These are phyloP conservation scores for Paralichthys olivaceus DNA, from an alignment of 2,113 vertebrate genomes.

Conservation along the genomic window DNA sequence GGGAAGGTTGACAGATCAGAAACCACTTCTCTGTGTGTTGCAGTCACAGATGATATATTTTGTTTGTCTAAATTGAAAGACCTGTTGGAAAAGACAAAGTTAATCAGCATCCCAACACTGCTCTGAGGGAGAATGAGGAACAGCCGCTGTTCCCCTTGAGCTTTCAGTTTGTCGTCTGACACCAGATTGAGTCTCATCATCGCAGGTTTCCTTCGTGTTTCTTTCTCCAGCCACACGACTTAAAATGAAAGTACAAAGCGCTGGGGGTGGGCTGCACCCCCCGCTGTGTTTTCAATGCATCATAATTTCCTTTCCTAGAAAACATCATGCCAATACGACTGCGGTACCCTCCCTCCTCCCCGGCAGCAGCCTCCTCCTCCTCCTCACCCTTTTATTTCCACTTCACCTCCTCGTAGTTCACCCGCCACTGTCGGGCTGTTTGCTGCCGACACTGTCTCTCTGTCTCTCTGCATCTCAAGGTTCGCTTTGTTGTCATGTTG, in stretches of 20 bases:
- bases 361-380: too few relatives aligned
- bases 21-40: not conserved
- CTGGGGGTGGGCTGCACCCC: conserved; percentile 1
- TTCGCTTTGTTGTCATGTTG: conserved; percentile 48
- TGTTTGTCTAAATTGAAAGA: not conserved
- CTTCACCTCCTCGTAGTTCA: conserved; percentile 38
- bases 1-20: not conserved
- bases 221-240: not conserved
- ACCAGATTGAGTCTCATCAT: not conserved
- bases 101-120: not conserved
- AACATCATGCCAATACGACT: not conserved
- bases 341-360: not conserved
- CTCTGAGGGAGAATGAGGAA: not conserved
- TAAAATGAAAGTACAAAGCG: conserved; percentile 3
- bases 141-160: not conserved
- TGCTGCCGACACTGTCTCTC: conserved; percentile 27
- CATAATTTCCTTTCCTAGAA: conserved; percentile 24
- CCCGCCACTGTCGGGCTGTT: conserved; percentile 13
- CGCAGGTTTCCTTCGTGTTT: conserved; percentile 9
- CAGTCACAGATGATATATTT: not conserved
- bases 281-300: conserved; percentile 42
- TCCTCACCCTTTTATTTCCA: conserved; percentile 45
- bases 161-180: not conserved
- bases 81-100: not conserved
- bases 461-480: conserved; percentile 32